Percentiles rank a stretch among this genome's conserved stretches.
Conservation (phyloP, 2,113 vertebrate genomes). For the Scolopax mira region DNA sequence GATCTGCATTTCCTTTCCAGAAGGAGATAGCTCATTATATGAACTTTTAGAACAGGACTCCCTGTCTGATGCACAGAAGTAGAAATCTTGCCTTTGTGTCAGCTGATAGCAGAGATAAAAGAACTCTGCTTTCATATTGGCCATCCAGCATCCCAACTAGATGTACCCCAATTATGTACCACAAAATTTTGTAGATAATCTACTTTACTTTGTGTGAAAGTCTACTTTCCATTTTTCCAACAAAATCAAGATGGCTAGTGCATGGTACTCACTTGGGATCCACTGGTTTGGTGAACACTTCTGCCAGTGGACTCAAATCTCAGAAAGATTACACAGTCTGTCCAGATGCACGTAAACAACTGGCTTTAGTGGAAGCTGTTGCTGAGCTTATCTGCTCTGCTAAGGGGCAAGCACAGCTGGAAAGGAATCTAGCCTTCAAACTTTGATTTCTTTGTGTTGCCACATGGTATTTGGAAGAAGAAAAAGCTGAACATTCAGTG, state of each 20-base stretch:
- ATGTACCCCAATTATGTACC: not conserved
- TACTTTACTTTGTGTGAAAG: not conserved
- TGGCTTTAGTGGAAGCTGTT: not conserved
- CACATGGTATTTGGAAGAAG: not conserved
- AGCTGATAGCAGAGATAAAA: not conserved
- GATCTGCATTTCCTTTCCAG: not conserved
- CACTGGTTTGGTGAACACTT: not conserved
- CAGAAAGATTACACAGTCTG: not conserved
- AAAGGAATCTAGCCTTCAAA: not conserved
- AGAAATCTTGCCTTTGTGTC: not conserved
- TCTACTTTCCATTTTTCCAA: not conserved
- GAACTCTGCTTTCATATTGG: not conserved
- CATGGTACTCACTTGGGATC: not conserved
- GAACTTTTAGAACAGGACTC: not conserved
- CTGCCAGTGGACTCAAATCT: not conserved
- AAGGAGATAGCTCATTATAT: not conserved
- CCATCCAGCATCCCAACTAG: not conserved
- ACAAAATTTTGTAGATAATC: not conserved
- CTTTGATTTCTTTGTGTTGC: not conserved
- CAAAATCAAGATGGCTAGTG: not conserved
- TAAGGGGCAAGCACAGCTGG: not conserved
- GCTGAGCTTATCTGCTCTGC: not conserved
- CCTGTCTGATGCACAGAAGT: not conserved
- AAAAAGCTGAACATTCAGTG: accelerated
- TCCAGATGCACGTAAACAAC: not conserved